These are phyloP conservation scores for Apostichopus parvimensis DNA, from an alignment of 35 echinoderm and acorn worm species.

Conservation along the genomic window DNA sequence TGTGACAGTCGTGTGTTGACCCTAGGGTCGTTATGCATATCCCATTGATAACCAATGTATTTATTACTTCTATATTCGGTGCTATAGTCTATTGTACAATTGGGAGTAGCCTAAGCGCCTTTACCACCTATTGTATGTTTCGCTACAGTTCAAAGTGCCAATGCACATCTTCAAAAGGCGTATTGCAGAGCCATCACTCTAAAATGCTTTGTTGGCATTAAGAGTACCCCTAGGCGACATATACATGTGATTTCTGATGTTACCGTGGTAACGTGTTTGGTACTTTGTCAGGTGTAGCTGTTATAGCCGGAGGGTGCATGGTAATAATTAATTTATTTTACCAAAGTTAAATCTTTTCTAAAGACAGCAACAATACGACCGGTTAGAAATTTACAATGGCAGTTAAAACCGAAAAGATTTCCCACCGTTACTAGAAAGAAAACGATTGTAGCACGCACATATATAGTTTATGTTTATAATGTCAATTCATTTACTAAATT, in stretches of 20 bases:
- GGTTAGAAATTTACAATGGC: background rate
- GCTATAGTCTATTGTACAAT: slow-evolving; percentile 14
- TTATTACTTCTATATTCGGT: slow-evolving; percentile 26
- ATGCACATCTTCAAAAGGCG: slow-evolving; percentile 28
- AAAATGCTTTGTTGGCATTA: slow-evolving; percentile 22
- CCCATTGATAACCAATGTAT: slow-evolving; percentile 37
- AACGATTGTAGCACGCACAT: too few relatives aligned
- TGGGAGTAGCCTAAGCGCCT: background rate
- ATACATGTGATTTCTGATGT: slow-evolving; percentile 38
- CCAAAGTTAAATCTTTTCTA: slow-evolving; percentile 27
- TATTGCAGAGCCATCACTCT: slow-evolving; percentile 16
- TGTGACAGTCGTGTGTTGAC: slow-evolving; percentile 22
- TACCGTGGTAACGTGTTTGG: slow-evolving; percentile 1
- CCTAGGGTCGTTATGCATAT: slow-evolving; percentile 30
- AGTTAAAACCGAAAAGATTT: slow-evolving; percentile 15
- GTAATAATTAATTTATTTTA: slow-evolving; percentile 33
- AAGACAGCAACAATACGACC: background rate
- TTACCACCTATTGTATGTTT: slow-evolving; percentile 20
- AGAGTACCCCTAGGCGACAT: slow-evolving; percentile 16
- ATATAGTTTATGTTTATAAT: too few relatives aligned
- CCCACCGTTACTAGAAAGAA: background rate
- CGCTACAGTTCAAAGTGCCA: slow-evolving; percentile 37
- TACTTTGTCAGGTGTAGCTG: slow-evolving; percentile 20
- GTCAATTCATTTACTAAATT: too few relatives aligned
- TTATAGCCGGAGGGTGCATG: slow-evolving; percentile 4